phyloP scores from a whole-genome alignment of 2,888 invertebrate genomes.

The Tricholauxania praeusta region DNA sequence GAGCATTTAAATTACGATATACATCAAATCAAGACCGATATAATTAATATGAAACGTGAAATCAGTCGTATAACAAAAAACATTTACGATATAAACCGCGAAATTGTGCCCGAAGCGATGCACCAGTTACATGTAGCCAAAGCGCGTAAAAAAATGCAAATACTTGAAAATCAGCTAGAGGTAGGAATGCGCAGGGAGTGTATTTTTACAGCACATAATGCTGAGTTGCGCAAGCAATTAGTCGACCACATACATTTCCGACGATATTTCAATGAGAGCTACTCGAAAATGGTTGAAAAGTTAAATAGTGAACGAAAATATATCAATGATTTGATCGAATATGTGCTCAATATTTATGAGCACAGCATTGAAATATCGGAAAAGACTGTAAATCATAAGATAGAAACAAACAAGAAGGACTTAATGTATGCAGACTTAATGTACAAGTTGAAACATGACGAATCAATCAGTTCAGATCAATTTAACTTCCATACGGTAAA shows the following conservation, averaged over 20 bases:
- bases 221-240: conserved; percentile 57
- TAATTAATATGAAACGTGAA: conserved; percentile 60
- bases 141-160: conserved; percentile 57
- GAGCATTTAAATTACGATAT: conserved; percentile 59
- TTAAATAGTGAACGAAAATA: conserved; percentile 66
- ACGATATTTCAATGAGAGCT: conserved; percentile 61
- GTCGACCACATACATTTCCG: conserved; percentile 60
- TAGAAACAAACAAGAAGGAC: conserved; percentile 48
- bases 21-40: conserved; percentile 57
- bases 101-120: conserved; percentile 63
- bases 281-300: conserved; percentile 62
- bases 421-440: neutral
- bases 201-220: conserved; percentile 61
- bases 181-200: conserved; percentile 63
- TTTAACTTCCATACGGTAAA: conserved; percentile 62
- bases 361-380: conserved; percentile 63
- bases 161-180: conserved; percentile 64
- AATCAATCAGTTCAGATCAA: conserved; percentile 56
- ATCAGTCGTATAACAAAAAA: conserved; percentile 59
- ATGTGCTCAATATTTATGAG: conserved; percentile 63
- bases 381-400: conserved; percentile 59
- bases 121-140: conserved; percentile 58
- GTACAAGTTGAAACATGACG: neutral
- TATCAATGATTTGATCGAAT: conserved; percentile 64
- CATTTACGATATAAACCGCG: conserved; percentile 60